Percentiles rank a stretch among this genome's conserved stretches.
These are phyloP conservation scores for Leucophenga varia DNA, from an alignment of 1,140 invertebrate genomes.

Conservation along the genomic window DNA sequence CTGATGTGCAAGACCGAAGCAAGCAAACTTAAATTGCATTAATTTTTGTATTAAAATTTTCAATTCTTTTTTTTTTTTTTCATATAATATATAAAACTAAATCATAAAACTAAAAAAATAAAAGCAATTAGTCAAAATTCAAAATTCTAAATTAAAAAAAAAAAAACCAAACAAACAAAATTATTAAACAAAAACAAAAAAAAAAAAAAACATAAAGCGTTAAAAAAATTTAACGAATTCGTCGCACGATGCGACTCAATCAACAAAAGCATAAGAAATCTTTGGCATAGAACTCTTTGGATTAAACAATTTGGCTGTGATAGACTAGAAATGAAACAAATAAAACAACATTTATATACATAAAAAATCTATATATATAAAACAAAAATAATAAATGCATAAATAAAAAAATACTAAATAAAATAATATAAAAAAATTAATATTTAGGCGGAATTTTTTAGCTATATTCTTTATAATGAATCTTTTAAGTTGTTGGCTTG, in stretches of 20 bases:
- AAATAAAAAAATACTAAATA: conserved; percentile 13
- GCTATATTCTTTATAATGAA: too few relatives aligned
- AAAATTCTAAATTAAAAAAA: conserved; percentile 55
- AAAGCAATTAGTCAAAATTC: conserved; percentile 52
- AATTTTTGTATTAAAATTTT: not conserved
- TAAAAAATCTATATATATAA: conserved; percentile 18
- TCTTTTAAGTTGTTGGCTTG: too few relatives aligned
- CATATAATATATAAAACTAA: too few relatives aligned
- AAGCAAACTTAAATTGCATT: not conserved
- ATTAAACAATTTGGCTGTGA: conserved; percentile 57
- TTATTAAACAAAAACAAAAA: conserved; percentile 14
- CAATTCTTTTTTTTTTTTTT: conserved; percentile 2
- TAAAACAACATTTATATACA: too few relatives aligned
- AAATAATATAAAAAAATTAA: conserved; percentile 15
- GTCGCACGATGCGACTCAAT: conserved; percentile 1
- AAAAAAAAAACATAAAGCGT: conserved; percentile 3
- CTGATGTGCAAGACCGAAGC: conserved; percentile 2
- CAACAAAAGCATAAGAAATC: conserved; percentile 35
- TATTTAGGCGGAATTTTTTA: too few relatives aligned
- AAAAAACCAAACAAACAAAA: conserved; percentile 23
- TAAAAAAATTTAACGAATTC: not conserved
- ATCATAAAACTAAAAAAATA: conserved; percentile 10
- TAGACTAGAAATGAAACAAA: conserved; percentile 37
- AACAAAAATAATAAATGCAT: conserved; percentile 22
- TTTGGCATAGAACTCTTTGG: conserved; percentile 34